These are phyloP conservation scores for Argya squamiceps DNA, from an alignment of 2,797 vertebrate genomes.

Conservation along the genomic window DNA sequence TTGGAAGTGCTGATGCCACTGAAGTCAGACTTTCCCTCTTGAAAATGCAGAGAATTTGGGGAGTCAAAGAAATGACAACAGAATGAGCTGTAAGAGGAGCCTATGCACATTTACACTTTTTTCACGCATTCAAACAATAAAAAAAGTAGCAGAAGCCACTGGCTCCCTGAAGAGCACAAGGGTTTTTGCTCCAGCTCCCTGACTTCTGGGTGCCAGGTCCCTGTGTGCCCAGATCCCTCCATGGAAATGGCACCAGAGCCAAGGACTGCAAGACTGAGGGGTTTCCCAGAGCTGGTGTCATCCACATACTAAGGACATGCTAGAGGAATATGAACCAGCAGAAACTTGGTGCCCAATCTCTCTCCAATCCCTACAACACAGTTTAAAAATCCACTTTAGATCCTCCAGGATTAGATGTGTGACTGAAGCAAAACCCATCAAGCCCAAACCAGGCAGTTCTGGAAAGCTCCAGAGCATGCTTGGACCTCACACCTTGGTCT, in stretches of 20 bases:
- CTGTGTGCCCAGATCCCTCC: neutral
- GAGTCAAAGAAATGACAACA: neutral
- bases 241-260: fast-evolving
- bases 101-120: neutral
- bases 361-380: neutral
- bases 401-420: neutral
- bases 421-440: neutral
- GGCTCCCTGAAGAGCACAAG: neutral
- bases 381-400: neutral
- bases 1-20: neutral
- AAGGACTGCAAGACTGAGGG: neutral
- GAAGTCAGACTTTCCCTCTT: neutral
- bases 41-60: neutral
- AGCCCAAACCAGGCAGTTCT: neutral
- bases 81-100: neutral
- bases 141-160: neutral
- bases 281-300: neutral
- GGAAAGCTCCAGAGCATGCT: neutral
- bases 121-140: neutral
- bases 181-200: neutral
- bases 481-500: neutral
- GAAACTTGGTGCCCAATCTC: neutral
- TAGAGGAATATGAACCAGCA: neutral
- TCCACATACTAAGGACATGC: neutral
- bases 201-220: neutral